Conservation (phyloP, 2,888 invertebrate species). For the Ariolimax columbianus region DNA sequence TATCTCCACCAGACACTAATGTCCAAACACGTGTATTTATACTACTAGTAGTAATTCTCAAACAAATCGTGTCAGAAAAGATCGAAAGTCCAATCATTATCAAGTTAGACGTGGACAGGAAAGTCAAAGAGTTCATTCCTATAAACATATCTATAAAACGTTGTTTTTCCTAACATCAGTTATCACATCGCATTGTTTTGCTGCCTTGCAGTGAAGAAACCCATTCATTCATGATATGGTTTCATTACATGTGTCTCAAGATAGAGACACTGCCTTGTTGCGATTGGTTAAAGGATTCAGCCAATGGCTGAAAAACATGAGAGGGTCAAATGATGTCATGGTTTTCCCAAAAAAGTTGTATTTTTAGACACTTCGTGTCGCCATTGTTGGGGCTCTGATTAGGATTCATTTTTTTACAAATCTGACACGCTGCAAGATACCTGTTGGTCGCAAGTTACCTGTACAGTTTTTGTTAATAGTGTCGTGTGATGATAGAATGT, state of each 20-base stretch:
- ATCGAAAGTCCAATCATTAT: background rate
- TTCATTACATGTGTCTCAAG: background rate
- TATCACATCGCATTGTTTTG: background rate
- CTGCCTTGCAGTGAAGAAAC: background rate
- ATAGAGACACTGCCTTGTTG: background rate
- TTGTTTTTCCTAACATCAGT: background rate
- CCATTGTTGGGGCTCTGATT: background rate
- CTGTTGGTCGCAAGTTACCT: too few relatives aligned
- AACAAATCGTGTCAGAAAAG: too few relatives aligned
- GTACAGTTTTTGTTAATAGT: too few relatives aligned
- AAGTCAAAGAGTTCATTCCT: background rate
- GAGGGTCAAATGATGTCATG: slow-evolving; percentile 27
- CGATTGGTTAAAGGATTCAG: background rate
- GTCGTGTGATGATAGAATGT: too few relatives aligned
- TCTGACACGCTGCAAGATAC: too few relatives aligned
- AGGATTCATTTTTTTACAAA: too few relatives aligned
- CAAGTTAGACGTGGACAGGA: background rate
- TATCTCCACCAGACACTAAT: too few relatives aligned
- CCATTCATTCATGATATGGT: background rate
- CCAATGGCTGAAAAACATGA: slow-evolving; percentile 1
- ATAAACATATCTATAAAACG: background rate
- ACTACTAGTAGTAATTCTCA: too few relatives aligned
- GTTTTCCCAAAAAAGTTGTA: background rate
- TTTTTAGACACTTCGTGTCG: background rate
- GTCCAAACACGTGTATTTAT: too few relatives aligned